Evolutionary conservation across 2,113 vertebrate species (phyloP).

Genomic region (Osmerus eperlanus): DNA sequence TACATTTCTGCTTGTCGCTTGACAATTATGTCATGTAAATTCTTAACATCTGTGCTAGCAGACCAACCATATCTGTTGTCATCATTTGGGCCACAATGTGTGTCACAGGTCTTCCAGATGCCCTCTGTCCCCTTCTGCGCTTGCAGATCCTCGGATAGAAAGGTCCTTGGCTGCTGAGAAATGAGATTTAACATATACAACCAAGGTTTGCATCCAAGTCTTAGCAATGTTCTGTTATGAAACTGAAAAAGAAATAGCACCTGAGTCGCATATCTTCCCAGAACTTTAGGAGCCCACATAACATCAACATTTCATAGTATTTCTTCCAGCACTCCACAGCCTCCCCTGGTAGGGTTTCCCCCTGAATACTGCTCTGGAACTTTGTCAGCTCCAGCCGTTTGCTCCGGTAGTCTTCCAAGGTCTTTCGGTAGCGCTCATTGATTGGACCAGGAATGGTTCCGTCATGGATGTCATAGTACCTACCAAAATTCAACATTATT

Average conservation of each 20-base stretch:
- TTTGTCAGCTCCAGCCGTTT: conserved; percentile 56
- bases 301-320: conserved; percentile 69
- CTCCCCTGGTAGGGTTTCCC: conserved; percentile 58
- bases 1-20: background rate
- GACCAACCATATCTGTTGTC: conserved; percentile 69
- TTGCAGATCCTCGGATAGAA: conserved; percentile 69
- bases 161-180: conserved; percentile 63
- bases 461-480: conserved; percentile 70
- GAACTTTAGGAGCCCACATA: conserved; percentile 63
- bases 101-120: conserved; percentile 64
- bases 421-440: conserved; percentile 63
- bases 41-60: background rate
- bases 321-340: conserved; percentile 67
- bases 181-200: conserved; percentile 7
- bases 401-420: conserved; percentile 61
- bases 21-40: background rate
- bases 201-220: too few relatives aligned
- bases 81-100: conserved; percentile 70
- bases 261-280: conserved; percentile 58
- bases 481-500: conserved; percentile 24
- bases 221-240: too few relatives aligned
- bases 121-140: conserved; percentile 65
- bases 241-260: conserved; percentile 31
- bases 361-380: conserved; percentile 64
- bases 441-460: conserved; percentile 57